phyloP scores from a whole-genome alignment of 2,113 vertebrate species.

The Phasianus colchicus region DNA sequence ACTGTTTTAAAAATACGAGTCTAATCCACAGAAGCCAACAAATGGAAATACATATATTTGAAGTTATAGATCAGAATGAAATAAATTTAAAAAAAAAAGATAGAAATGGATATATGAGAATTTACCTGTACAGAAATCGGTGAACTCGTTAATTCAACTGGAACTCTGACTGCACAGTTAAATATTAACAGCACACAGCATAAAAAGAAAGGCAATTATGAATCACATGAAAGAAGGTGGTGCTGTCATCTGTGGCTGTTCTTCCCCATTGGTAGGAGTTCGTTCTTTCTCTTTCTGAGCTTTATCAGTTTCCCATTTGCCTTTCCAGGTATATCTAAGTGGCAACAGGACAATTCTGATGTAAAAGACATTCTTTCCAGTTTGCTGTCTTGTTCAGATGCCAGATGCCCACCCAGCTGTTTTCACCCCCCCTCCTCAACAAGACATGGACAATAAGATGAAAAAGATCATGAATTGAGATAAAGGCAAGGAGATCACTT shows the following conservation, averaged over 20 bases:
- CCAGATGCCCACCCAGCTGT: background rate
- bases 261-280: background rate
- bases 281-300: background rate
- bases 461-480: background rate
- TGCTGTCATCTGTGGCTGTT: background rate
- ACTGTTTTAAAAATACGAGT: too few species aligned
- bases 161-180: background rate
- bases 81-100: too few species aligned
- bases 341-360: too few species aligned
- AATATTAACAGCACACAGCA: background rate
- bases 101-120: background rate
- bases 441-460: background rate
- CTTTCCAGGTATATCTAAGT: background rate
- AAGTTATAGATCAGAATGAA: too few species aligned
- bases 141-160: background rate
- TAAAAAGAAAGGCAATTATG: background rate
- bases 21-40: too few species aligned
- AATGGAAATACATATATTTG: background rate
- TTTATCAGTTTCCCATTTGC: background rate
- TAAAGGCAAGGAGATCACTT: too few species aligned
- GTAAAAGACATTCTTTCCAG: background rate
- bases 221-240: too few species aligned
- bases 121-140: background rate
- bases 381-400: too few species aligned
- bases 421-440: background rate